phyloP scores from a whole-genome alignment of 1,140 invertebrate genomes.

The Cheumatopsyche charites region DNA sequence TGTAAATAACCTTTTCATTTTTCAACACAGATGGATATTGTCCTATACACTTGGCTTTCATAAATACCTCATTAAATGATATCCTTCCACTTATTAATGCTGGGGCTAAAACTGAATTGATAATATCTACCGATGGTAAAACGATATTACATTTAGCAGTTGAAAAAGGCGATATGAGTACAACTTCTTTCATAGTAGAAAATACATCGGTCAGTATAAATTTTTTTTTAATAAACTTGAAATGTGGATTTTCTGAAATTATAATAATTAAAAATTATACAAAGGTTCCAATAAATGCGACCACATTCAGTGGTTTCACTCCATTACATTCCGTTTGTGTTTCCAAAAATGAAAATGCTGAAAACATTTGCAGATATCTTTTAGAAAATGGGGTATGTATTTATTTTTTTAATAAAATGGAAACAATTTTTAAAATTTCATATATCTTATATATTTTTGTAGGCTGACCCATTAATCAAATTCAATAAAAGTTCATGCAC shows the following conservation, averaged over 20 bases:
- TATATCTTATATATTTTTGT: neutral
- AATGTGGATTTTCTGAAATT: neutral
- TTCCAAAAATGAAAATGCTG: slow-evolving; percentile 7
- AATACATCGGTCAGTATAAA: slow-evolving; percentile 16
- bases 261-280: neutral
- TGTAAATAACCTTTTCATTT: slow-evolving; percentile 18
- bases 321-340: slow-evolving; percentile 23
- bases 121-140: neutral
- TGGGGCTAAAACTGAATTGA: neutral
- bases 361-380: neutral
- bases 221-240: neutral
- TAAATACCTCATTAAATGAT: neutral
- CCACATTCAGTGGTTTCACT: slow-evolving; percentile 2
- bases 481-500: neutral
- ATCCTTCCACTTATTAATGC: neutral
- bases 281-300: neutral
- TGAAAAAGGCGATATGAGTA: slow-evolving; percentile 10
- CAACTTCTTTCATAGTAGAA: neutral
- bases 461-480: slow-evolving; percentile 26
- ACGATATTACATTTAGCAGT: slow-evolving; percentile 30
- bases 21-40: slow-evolving; percentile 19
- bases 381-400: slow-evolving; percentile 15
- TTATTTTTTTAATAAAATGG: neutral
- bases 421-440: too few relatives aligned
- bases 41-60: slow-evolving; percentile 26